Base-by-base conservation (phyloP, 2,797 vertebrate genomes). In the Lates japonicus region DNA sequence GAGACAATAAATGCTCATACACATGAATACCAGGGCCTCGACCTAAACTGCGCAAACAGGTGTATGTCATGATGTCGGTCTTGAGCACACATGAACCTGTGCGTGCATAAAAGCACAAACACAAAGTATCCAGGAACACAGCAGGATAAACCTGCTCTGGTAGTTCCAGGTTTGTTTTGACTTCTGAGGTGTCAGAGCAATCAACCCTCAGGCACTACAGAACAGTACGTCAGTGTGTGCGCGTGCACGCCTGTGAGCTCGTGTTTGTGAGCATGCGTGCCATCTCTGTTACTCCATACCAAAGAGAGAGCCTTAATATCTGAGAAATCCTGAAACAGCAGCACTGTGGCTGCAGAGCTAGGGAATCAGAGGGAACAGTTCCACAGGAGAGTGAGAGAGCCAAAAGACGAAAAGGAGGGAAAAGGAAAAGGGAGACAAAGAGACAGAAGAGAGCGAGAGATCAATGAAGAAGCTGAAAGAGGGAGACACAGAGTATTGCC, bases 111-210 rank as follows among this genome's bases (percentile, higher is more conserved):
- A 54, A 11, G 12, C 22, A 35, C 49, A 69, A 44, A 55, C 29
- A 61, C 69, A 74, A 42, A 49, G 14, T 31, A 68, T 74, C 54
- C 20, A 76, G 71, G 39, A 68, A 46, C 74, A 77, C 81, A 90
- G 85, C 90, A 88, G 90, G 93, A 92, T 87, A 90, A 94, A 94
- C 93, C 92, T 90, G 93, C 87, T 93, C 78, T 48, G 83, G 86
- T 87, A 82, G 91, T 93, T 88, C 66, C 74, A 86, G 81, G 83
- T 90, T 91, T 94, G 91, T 93, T 94, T 94, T 94, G 85, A 92
- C 89, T 92, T 92, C 80, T 84, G 72, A 89, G 85, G 91, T 88
- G 90, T 88, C 90, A 90, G 65, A 74, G 86, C 79, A 82, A 76
- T 84, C 75, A 86, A 76, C 70, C 90, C 91, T 82, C 48, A 73